Conservation (phyloP, 1,140 invertebrate genomes). For the Cyrtorhinus lividipennis region DNA sequence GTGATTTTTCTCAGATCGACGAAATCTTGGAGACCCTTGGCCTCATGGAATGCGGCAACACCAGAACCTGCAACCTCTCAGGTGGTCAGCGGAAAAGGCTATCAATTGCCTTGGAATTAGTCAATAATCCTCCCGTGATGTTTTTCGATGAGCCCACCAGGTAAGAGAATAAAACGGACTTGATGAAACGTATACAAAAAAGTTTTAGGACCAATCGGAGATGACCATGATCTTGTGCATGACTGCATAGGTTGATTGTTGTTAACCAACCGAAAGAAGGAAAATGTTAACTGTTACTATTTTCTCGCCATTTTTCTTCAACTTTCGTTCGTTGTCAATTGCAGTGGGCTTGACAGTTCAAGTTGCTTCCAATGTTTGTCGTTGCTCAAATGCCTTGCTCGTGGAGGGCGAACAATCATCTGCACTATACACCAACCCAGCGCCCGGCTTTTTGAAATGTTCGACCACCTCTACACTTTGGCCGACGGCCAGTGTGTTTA, state of each 20-base stretch:
- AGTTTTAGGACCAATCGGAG: too few species aligned
- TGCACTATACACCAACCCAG: conserved; percentile 94
- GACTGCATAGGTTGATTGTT: too few species aligned
- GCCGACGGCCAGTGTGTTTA: conserved; percentile 77
- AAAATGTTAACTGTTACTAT: too few species aligned
- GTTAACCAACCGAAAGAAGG: too few species aligned
- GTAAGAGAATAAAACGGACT: too few species aligned
- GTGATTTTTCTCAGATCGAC: conserved; percentile 44
- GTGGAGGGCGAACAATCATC: conserved; percentile 75
- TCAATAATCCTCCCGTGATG: conserved; percentile 94
- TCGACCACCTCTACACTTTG: conserved; percentile 79
- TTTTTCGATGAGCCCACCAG: conserved; percentile 94
- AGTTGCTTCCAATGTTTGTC: conserved; percentile 75
- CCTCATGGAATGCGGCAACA: conserved; percentile 65
- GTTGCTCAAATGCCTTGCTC: conserved; percentile 62
- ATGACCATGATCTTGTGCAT: too few species aligned
- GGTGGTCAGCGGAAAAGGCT: conserved; percentile 90
- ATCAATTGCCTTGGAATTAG: conserved; percentile 82
- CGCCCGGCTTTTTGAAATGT: conserved; percentile 86
- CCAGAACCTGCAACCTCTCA: conserved; percentile 73
- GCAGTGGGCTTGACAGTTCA: conserved; percentile 79
- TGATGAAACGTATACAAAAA: too few species aligned
- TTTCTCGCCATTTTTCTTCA: too few species aligned
- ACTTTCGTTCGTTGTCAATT: too few species aligned
- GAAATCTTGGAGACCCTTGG: conserved; percentile 81